phyloP scores from a whole-genome alignment of 1,140 invertebrate genomes.

The Cepaea nemoralis region DNA sequence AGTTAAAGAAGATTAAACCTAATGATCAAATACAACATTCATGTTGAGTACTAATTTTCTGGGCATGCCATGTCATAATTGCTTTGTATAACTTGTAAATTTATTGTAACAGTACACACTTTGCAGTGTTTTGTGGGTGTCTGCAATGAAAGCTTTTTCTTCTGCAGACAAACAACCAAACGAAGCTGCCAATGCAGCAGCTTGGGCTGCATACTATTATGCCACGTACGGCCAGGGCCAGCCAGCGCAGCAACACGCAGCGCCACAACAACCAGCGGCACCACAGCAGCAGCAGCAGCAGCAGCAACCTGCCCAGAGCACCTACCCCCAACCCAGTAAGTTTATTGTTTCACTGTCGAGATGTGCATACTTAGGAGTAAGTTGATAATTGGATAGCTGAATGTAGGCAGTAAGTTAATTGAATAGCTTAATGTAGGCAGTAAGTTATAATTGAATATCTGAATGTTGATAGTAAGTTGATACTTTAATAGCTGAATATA shows the following conservation, averaged over 20 bases:
- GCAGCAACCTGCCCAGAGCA: slow-evolving; percentile 46
- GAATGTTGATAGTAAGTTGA: neutral
- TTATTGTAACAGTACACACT: too few relatives aligned
- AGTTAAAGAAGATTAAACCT: too few relatives aligned
- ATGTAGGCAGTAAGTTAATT: too few relatives aligned
- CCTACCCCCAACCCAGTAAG: slow-evolving; percentile 48
- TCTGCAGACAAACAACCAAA: slow-evolving; percentile 62
- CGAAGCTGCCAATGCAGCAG: slow-evolving; percentile 73
- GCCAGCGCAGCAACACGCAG: slow-evolving; percentile 56
- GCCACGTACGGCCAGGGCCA: slow-evolving; percentile 68
- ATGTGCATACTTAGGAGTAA: neutral
- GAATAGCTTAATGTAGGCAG: too few relatives aligned
- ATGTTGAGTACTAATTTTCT: too few relatives aligned
- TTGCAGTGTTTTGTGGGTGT: too few relatives aligned
- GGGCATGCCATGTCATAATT: too few relatives aligned
- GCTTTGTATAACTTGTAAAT: too few relatives aligned
- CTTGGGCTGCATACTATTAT: slow-evolving; percentile 76
- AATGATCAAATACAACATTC: too few relatives aligned
- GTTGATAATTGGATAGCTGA: neutral
- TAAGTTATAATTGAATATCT: neutral
- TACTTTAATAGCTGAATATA: too few relatives aligned
- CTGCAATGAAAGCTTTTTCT: too few relatives aligned
- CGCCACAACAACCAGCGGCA: slow-evolving; percentile 55
- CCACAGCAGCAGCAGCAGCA: slow-evolving; percentile 77
- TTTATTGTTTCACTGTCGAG: too few relatives aligned